These are phyloP conservation scores for Wiebesia pumilae DNA, from an alignment of 1,140 invertebrate genomes.

Conservation along the genomic window DNA sequence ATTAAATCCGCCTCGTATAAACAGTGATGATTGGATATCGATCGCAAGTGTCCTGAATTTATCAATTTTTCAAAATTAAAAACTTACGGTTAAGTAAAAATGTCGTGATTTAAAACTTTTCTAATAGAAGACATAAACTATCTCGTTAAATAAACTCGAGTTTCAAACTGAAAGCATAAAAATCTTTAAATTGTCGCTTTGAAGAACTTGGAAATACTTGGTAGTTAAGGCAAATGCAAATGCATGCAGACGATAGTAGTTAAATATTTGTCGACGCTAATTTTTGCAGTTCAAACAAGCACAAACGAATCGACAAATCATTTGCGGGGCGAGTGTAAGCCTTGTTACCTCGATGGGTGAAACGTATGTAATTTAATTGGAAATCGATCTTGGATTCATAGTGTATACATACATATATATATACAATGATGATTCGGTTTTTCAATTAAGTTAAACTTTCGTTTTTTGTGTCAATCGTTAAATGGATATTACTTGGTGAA, in stretches of 20 bases:
- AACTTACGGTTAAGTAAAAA: background rate
- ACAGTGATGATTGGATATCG: too few relatives aligned
- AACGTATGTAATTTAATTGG: background rate
- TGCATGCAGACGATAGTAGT: background rate
- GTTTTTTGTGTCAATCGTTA: background rate
- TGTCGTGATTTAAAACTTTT: background rate
- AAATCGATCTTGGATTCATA: background rate
- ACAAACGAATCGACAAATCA: background rate
- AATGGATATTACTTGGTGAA: background rate
- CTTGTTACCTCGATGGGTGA: background rate
- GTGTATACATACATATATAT: background rate
- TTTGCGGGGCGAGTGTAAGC: background rate
- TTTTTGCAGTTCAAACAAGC: background rate
- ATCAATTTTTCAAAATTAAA: background rate
- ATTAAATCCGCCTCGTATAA: too few relatives aligned
- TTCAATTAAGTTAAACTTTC: background rate
- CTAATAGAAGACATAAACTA: background rate
- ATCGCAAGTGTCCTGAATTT: background rate
- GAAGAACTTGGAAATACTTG: background rate
- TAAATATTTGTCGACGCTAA: conserved; percentile 7
- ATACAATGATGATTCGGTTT: background rate
- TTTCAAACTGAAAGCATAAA: background rate
- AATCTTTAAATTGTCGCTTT: background rate
- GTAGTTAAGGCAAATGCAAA: background rate
- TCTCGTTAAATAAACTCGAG: background rate